Conservation (phyloP, 2,113 vertebrate genomes). For the Myotis brandtii region DNA sequence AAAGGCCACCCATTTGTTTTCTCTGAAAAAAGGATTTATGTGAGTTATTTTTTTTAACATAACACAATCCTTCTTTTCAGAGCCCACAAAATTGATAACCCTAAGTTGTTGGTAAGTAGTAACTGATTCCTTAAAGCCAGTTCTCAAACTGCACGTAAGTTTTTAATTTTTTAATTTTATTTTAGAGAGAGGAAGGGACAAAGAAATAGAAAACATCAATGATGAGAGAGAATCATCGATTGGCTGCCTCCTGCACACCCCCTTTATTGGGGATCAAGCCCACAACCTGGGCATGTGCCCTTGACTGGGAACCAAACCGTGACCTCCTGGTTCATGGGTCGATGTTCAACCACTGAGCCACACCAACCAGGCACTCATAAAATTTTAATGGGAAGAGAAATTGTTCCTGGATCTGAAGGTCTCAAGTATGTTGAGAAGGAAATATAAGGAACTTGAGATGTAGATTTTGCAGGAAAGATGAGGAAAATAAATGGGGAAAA, state of each 20-base stretch:
- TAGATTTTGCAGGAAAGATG: conserved; percentile 79
- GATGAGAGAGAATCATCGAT: too few species aligned
- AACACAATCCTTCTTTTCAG: conserved; percentile 73
- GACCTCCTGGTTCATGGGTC: too few species aligned
- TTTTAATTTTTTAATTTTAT: neutral
- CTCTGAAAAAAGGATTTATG: conserved; percentile 19
- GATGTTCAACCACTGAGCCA: too few species aligned
- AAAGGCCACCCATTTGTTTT: neutral
- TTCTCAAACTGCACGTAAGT: conserved; percentile 81
- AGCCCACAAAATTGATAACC: conserved; percentile 65
- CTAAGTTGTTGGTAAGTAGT: conserved; percentile 65
- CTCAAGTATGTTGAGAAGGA: conserved; percentile 69
- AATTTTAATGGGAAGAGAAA: conserved; percentile 79
- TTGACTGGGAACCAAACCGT: too few species aligned
- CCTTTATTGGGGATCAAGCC: too few species aligned
- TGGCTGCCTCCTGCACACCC: too few species aligned
- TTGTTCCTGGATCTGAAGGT: conserved; percentile 72
- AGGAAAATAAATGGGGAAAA: conserved; percentile 74
- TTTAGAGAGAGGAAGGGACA: too few species aligned
- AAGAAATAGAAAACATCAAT: too few species aligned
- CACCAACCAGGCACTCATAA: conserved; percentile 44
- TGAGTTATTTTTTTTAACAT: conserved; percentile 11
- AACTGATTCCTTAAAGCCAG: conserved; percentile 84
- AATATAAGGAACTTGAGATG: conserved; percentile 66
- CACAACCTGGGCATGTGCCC: too few species aligned